These are phyloP conservation scores for Danio jaintianensis DNA, from an alignment of 2,797 vertebrate genomes.

Conservation along the genomic window DNA sequence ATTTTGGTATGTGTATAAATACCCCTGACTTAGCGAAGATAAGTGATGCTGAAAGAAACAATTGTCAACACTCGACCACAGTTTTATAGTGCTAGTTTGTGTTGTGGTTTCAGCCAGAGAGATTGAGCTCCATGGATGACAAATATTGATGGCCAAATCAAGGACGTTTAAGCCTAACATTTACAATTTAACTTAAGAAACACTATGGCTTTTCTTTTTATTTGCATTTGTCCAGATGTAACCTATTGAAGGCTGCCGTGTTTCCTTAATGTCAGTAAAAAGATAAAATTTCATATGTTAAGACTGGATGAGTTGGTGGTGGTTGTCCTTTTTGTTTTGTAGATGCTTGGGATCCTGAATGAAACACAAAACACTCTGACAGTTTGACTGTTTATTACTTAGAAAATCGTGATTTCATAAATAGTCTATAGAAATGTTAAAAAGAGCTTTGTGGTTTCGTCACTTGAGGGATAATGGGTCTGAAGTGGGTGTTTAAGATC, in stretches of 20 bases:
- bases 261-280: slow-evolving; percentile 69
- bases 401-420: slow-evolving; percentile 88
- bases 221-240: slow-evolving; percentile 69
- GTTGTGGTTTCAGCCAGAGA: slow-evolving; percentile 43
- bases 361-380: slow-evolving; percentile 5
- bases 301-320: not conserved
- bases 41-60: slow-evolving; percentile 37
- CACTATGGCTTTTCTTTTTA: slow-evolving; percentile 65
- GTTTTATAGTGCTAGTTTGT: not conserved
- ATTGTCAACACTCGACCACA: not conserved
- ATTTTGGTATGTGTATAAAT: not conserved
- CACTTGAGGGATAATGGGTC: slow-evolving; percentile 75
- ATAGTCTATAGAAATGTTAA: slow-evolving; percentile 87
- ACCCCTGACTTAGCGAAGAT: slow-evolving; percentile 35
- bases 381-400: slow-evolving; percentile 75
- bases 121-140: slow-evolving; percentile 39
- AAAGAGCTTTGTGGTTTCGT: slow-evolving; percentile 65
- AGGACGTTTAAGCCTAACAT: slow-evolving; percentile 53
- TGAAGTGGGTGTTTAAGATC: slow-evolving; percentile 72
- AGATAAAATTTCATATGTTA: slow-evolving; percentile 70
- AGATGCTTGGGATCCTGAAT: not conserved
- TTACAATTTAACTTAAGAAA: slow-evolving; percentile 61
- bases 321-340: not conserved
- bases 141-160: slow-evolving; percentile 34
- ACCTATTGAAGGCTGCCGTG: slow-evolving; percentile 65